Evolutionary conservation across 2,888 invertebrate species (phyloP).

Genomic region (Girardia tigrina): DNA sequence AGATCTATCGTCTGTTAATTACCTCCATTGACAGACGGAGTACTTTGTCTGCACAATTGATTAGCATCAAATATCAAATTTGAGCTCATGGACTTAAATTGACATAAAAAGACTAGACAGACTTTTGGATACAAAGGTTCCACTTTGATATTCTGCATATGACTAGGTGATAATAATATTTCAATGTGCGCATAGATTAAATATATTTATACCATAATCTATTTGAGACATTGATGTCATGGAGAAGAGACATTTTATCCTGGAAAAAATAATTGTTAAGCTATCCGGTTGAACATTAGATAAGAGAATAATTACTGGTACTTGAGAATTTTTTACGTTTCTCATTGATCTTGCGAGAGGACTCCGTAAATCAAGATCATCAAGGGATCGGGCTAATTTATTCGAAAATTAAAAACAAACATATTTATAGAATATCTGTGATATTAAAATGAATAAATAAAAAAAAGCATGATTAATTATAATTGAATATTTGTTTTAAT

Average conservation of each 20-base stretch:
- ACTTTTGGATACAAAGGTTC: constrained; percentile 6
- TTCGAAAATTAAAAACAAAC: too few relatives aligned
- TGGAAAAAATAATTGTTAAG: too few relatives aligned
- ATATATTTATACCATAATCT: too few relatives aligned
- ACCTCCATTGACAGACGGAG: background rate
- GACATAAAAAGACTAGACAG: background rate
- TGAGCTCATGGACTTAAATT: background rate
- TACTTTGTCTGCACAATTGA: background rate
- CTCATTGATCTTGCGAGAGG: background rate
- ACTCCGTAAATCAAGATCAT: background rate
- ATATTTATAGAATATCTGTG: too few relatives aligned
- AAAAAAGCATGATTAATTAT: too few relatives aligned
- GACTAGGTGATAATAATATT: too few relatives aligned
- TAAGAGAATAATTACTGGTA: background rate
- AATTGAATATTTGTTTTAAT: too few relatives aligned
- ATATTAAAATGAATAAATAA: too few relatives aligned
- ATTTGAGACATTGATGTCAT: background rate
- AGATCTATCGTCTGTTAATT: too few relatives aligned
- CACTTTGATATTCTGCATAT: too few relatives aligned
- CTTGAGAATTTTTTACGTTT: background rate
- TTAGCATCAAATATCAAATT: background rate
- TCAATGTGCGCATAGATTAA: too few relatives aligned
- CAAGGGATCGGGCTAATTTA: background rate
- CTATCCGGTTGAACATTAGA: too few relatives aligned
- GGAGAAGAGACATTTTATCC: background rate